A percentile compares a stretch with the other conserved stretches of the same genome.
These are phyloP conservation scores for Drosophila siamana DNA, from an alignment of 2,888 invertebrate species.

Conservation along the genomic window DNA sequence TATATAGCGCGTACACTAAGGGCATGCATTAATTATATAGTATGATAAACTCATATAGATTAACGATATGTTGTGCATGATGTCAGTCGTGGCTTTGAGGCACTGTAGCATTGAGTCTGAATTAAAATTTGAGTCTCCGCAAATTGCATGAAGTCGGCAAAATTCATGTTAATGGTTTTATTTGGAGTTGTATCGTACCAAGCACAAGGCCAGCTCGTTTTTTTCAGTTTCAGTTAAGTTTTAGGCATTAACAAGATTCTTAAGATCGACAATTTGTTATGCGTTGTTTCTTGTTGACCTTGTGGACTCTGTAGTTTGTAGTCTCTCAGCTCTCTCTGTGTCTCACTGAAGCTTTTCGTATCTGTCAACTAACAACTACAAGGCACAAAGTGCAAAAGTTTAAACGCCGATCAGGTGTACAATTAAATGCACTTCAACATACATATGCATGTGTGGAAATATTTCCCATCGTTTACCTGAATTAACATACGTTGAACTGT, in stretches of 20 bases:
- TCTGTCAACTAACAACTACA: neutral
- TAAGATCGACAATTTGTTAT: constrained; percentile 38
- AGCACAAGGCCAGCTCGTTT: constrained; percentile 53
- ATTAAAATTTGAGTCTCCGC: constrained; percentile 17
- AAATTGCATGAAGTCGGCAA: constrained; percentile 40
- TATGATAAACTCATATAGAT: constrained; percentile 3
- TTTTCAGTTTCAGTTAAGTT: constrained; percentile 9
- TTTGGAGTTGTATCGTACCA: constrained; percentile 40
- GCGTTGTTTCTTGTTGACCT: constrained; percentile 51
- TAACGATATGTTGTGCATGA: constrained; percentile 7
- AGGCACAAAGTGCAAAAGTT: constrained; percentile 36
- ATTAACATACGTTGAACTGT: neutral
- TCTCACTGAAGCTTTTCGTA: neutral
- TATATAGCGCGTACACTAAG: neutral
- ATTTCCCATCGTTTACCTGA: constrained; percentile 6
- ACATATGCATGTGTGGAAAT: constrained; percentile 4
- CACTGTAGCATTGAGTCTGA: constrained; percentile 38
- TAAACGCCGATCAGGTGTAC: constrained; percentile 10
- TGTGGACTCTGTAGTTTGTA: constrained; percentile 18
- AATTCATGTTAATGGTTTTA: constrained; percentile 27
- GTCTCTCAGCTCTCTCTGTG: neutral
- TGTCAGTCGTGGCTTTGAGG: constrained; percentile 4
- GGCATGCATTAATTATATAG: neutral
- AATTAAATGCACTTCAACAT: constrained; percentile 11
- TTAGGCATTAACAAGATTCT: constrained; percentile 55